Conservation (phyloP, 1,140 invertebrate genomes). For the Cydia splendana region DNA sequence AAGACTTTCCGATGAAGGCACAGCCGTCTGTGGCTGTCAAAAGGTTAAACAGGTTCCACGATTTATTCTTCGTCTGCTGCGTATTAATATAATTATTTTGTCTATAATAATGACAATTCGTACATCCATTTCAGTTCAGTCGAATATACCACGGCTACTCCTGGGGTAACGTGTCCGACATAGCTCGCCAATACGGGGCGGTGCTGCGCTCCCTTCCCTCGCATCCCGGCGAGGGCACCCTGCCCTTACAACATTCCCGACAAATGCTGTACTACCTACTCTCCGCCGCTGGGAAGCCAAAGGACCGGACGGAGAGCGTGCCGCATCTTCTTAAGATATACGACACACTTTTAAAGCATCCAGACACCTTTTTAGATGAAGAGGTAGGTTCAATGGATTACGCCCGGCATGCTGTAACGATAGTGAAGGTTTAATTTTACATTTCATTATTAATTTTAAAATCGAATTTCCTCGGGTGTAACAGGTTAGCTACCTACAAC, state of each 20-base stretch:
- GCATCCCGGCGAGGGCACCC: conserved; percentile 80
- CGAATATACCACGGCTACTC: conserved; percentile 84
- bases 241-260: conserved; percentile 57
- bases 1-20: no score
- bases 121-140: conserved; percentile 77
- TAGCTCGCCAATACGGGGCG: conserved; percentile 76
- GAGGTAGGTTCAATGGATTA: conserved; percentile 49
- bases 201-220: conserved; percentile 75
- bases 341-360: conserved; percentile 66
- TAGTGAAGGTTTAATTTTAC: background rate
- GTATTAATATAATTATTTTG: no score
- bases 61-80: no score
- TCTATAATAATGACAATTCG: background rate
- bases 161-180: conserved; percentile 76
- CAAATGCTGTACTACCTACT: conserved; percentile 65
- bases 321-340: conserved; percentile 65
- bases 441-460: no score
- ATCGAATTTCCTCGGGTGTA: no score
- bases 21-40: no score
- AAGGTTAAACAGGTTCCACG: no score
- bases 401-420: background rate
- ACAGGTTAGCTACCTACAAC: no score
- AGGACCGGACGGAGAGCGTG: conserved; percentile 54
- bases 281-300: conserved; percentile 56
- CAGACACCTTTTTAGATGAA: conserved; percentile 72